Base-by-base conservation (phyloP, 2,113 vertebrate genomes). In the Galbula dea region DNA sequence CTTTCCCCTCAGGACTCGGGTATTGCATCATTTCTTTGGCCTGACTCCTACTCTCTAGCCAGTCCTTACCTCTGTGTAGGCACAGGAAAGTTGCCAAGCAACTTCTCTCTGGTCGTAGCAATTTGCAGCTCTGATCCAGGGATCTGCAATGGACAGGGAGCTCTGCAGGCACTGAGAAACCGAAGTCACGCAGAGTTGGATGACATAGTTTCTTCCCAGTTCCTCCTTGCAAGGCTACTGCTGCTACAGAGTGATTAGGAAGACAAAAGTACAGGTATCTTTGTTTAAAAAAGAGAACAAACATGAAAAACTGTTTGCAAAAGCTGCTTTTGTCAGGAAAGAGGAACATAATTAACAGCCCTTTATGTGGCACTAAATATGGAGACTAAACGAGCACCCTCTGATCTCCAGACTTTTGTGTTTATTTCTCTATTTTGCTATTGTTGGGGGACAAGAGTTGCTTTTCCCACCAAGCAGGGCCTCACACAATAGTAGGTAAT, bases 401-500 rank as follows among this genome's bases (percentile, higher is more conserved):
- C 84, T 92, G 74, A 91, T 90, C 94, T 87, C 81, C 71, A 90
- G 84, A 79, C 71, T 93, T 73, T 59, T 85, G 77, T 93, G 67
- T 94, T 92, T 92, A 90, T 92, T 92, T 94, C 81, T 82, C 81
- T 87, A 52, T 95, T 94, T 96, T 74, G 43, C 65, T 76, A 73
- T 73, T 77, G 82, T 78, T 96, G 78, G 51, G 72, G 84, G 87
- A 94, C 71, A 73, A 87, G 69, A 82, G 83, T 54, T 91, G 91
- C 67, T 89, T 92, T 95, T 87, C 81, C 54, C 89, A 92, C 79
- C 63, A 80, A 80, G 95, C 67, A 46, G 55, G 37, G 75, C 78
- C 34, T 92, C 67, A 83, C 93, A 96, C 94, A 96, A 96, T 90
- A 96, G 90, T 75, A 94, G 73, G 85, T 90, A 96, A 96, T 96